Evolutionary conservation across 1,140 invertebrate genomes (phyloP).

Genomic region (Leptinotarsa texana): DNA sequence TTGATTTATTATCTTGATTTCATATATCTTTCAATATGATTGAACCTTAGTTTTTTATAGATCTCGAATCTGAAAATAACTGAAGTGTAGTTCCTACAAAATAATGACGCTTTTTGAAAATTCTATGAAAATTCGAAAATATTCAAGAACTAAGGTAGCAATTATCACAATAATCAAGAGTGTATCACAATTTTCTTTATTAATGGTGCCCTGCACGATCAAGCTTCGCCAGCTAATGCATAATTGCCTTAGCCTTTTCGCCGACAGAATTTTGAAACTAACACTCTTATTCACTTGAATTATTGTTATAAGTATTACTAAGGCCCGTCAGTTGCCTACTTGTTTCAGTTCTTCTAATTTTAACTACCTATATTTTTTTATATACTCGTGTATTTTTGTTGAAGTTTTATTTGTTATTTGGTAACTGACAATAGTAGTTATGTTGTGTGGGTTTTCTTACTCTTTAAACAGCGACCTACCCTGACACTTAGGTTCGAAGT

Average conservation of each 20-base stretch:
- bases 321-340: constrained; percentile 46
- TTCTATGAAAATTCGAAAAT: too few species aligned
- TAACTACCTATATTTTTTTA: constrained; percentile 50
- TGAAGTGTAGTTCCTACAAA: too few species aligned
- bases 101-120: too few species aligned
- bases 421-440: constrained; percentile 45
- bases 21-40: too few species aligned
- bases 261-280: constrained; percentile 40
- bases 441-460: constrained; percentile 48
- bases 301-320: constrained; percentile 32
- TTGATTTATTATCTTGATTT: too few species aligned
- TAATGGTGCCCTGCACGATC: constrained; percentile 24
- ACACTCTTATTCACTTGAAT: constrained; percentile 39
- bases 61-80: too few species aligned
- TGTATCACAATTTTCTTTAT: neutral
- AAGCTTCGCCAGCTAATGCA: constrained; percentile 43
- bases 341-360: constrained; percentile 35
- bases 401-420: constrained; percentile 45
- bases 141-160: too few species aligned
- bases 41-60: too few species aligned
- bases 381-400: constrained; percentile 47
- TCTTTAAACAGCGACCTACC: constrained; percentile 41
- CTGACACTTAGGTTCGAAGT: constrained; percentile 14
- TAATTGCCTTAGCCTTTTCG: constrained; percentile 36
- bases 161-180: too few species aligned